These are phyloP conservation scores for Watersipora subatra DNA, from an alignment of 1,140 invertebrate species.

Conservation along the genomic window DNA sequence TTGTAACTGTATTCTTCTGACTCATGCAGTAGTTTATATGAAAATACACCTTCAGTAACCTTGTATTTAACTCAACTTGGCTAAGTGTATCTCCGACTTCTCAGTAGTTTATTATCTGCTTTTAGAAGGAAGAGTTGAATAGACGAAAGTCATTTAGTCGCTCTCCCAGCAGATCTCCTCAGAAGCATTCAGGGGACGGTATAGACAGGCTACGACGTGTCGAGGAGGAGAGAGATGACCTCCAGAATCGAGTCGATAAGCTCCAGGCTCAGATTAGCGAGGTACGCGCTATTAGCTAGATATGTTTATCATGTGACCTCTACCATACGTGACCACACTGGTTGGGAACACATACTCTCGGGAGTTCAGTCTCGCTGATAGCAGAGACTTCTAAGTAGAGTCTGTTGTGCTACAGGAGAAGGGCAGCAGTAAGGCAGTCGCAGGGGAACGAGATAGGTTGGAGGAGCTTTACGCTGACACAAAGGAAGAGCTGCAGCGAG, in stretches of 20 bases:
- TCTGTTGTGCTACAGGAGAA: neutral
- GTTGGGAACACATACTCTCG: neutral
- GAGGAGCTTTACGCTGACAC: constrained; percentile 38
- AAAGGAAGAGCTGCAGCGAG: constrained; percentile 30
- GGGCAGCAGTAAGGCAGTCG: constrained; percentile 19
- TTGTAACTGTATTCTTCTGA: no score
- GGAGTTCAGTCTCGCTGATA: neutral
- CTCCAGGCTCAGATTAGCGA: constrained; percentile 40
- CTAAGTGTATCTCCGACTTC: no score
- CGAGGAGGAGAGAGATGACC: constrained; percentile 35
- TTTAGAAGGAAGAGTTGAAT: no score
- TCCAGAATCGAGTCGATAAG: constrained; percentile 35
- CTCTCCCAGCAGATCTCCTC: no score
- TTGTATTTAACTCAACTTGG: no score
- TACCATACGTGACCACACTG: neutral
- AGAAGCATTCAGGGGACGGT: neutral
- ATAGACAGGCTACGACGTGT: constrained; percentile 21
- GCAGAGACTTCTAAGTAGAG: neutral
- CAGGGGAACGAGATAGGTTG: constrained; percentile 35
- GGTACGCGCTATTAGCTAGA: constrained; percentile 14
- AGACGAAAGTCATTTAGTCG: no score
- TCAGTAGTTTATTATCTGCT: no score
- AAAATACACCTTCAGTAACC: no score
- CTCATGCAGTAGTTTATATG: no score
- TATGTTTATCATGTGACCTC: neutral